These are phyloP conservation scores for Nephila pilipes DNA, from an alignment of 1,140 invertebrate species.

Conservation along the genomic window DNA sequence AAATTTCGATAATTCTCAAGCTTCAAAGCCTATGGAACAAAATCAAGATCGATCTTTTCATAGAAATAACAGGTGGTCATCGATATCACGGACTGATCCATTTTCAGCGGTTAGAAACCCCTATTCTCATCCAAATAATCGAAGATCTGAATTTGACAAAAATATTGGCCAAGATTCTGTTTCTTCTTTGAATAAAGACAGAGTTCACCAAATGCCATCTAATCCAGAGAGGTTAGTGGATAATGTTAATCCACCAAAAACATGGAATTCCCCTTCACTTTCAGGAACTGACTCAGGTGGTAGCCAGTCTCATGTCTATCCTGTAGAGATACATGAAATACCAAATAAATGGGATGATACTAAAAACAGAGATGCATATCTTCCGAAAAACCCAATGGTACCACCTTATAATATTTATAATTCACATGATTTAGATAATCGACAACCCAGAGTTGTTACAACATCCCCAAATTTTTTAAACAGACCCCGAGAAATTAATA, in stretches of 20 bases:
- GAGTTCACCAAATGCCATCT: constrained; percentile 12
- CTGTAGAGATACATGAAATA: constrained; percentile 71
- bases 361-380: background rate
- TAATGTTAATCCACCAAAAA: background rate
- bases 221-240: constrained; percentile 69
- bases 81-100: constrained; percentile 39
- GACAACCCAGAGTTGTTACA: constrained; percentile 53
- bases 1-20: background rate
- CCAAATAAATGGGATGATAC: constrained; percentile 43
- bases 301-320: constrained; percentile 16
- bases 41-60: background rate
- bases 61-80: constrained; percentile 28
- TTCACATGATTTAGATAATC: background rate
- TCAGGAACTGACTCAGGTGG: background rate
- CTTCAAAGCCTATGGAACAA: background rate
- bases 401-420: constrained; percentile 67
- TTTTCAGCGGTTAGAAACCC: constrained; percentile 74
- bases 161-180: background rate
- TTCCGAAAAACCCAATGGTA: background rate
- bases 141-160: background rate
- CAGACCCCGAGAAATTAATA: constrained; percentile 48
- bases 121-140: constrained; percentile 27
- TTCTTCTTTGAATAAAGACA: background rate
- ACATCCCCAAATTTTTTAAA: constrained; percentile 53
- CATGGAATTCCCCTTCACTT: constrained; percentile 36